Evolutionary conservation across 2,113 vertebrate genomes (phyloP).

Genomic region (Desmodus rotundus): DNA sequence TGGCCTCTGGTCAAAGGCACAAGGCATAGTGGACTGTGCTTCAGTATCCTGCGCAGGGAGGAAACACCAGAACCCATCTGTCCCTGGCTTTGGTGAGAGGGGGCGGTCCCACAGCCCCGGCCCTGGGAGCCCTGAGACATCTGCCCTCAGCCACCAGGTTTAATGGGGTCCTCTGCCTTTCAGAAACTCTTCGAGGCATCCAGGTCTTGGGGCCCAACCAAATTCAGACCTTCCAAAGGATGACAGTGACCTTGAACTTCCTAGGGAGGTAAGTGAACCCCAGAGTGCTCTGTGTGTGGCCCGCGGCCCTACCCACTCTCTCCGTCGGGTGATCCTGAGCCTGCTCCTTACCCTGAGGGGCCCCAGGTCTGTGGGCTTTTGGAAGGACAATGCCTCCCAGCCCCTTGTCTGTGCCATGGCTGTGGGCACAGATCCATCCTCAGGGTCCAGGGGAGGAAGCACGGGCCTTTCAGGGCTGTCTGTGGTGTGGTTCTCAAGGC

Average conservation of each 20-base stretch:
- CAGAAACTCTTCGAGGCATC: slow-evolving; percentile 88
- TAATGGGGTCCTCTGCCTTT: not conserved
- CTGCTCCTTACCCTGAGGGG: rapidly evolving
- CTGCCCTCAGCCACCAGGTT: not conserved
- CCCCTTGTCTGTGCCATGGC: not conserved
- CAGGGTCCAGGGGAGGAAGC: too few species aligned
- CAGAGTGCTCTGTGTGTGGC: not conserved
- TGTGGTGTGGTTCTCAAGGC: not conserved
- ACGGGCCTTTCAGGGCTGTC: not conserved
- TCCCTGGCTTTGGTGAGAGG: not conserved
- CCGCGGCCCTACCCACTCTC: not conserved
- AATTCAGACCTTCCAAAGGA: slow-evolving; percentile 82
- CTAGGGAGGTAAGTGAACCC: slow-evolving; percentile 88
- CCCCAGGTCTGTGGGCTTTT: not conserved
- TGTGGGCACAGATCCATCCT: not conserved
- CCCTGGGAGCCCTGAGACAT: not conserved
- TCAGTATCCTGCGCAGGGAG: not conserved
- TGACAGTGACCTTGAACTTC: slow-evolving; percentile 79
- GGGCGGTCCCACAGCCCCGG: not conserved
- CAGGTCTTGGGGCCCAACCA: slow-evolving; percentile 82
- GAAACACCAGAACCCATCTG: rapidly evolving
- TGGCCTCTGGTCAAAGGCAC: not conserved
- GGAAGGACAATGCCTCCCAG: not conserved
- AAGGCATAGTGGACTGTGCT: not conserved
- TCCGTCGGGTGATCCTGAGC: too few species aligned